Base-by-base conservation (phyloP, 2,888 invertebrate species). In the Schrankia costaestrigalis region DNA sequence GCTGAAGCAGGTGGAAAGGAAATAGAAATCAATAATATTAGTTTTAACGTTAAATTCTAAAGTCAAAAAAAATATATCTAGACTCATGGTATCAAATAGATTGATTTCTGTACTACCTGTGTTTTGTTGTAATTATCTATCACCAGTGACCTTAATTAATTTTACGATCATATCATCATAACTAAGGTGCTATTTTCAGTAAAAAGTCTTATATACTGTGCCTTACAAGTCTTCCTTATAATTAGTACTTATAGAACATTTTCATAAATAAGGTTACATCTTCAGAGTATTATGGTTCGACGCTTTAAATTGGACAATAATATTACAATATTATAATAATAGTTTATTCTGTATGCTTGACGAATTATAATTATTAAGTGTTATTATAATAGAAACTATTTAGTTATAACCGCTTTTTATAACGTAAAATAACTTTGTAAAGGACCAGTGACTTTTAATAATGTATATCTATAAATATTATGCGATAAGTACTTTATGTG, bases 201-300 rank as follows among this genome's bases (percentile, higher is more conserved):
- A 58, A 41, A 33, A 56, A n/a, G 21, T 22, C 21, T 56, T 56
- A 40, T 45, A 49, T 38, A 46, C 49, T 55, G 82, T 81, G 79
- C 79, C 81, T 83, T 78, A 43, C 58, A 49, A 55, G 82, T 84
- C 83, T 84, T 84, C 83, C 83, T 73, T 60, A 33, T 51, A 55
- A 46, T 46, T 51, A 55, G 60, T 62, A 58, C 62, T n/a, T n/a
- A n/a, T 62, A 50, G 54, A 48, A 56, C 51, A 54, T 54, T 59
- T 57, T 55, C 51, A 56, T 55, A 41, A 43, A 55, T 46, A 43
- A 46, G 24, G 41, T 47, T 36, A 50, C 38, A 48, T 63, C 63
- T 71, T 73, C 64, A 57, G 61, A 62, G 82, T 85, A 85, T 85
- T 81, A 85, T 73, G 82, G 81, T 82, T 79, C 61, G 74, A 82